Conservation (phyloP, 2,797 vertebrate genomes). For the Simalia tracyae region DNA sequence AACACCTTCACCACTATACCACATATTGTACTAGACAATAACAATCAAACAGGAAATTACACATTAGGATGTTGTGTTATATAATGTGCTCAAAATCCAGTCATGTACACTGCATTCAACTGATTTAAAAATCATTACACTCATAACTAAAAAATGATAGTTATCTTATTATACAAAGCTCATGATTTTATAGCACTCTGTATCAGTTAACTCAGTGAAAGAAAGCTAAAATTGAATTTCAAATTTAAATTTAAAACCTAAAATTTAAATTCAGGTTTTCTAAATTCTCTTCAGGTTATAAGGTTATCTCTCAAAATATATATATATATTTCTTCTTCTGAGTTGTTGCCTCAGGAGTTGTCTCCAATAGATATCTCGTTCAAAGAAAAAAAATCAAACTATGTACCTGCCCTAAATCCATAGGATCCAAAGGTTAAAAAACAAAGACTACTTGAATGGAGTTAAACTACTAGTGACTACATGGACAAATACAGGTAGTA, state of each 20-base stretch:
- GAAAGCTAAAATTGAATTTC: background rate
- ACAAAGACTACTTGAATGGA: too few species aligned
- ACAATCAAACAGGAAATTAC: background rate
- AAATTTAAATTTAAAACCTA: background rate
- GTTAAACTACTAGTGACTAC: too few species aligned
- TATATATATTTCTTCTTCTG: background rate
- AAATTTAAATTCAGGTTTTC: too few species aligned
- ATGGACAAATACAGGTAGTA: too few species aligned
- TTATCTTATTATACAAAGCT: background rate
- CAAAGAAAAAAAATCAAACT: background rate
- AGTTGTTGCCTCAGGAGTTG: background rate
- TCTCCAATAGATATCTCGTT: background rate
- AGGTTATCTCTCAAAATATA: too few species aligned
- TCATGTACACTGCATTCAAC: background rate
- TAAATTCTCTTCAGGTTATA: background rate
- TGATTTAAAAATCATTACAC: background rate
- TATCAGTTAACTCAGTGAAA: background rate
- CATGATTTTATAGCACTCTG: background rate
- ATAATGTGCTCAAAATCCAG: background rate
- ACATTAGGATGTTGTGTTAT: too few species aligned
- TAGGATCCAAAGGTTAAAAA: background rate
- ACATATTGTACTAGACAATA: background rate
- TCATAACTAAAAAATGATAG: background rate
- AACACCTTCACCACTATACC: too few species aligned
- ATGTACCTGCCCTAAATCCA: background rate